phyloP scores from a whole-genome alignment of 1,140 invertebrate species.

The Drosophila nannoptera region DNA sequence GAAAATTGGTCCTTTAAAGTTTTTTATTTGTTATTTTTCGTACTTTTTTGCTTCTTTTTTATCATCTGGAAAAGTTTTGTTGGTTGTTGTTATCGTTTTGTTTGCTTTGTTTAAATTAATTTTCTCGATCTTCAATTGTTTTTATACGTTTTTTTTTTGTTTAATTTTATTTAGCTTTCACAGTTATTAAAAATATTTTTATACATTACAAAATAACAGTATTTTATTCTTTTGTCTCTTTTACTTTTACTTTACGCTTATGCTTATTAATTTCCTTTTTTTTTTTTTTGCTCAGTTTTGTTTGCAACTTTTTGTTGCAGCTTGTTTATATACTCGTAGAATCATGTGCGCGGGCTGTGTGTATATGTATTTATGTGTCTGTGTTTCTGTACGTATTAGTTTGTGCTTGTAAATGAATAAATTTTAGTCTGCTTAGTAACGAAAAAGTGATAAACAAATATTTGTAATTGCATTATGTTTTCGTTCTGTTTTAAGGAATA shows the following conservation, averaged over 20 bases:
- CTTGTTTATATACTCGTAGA: conserved; percentile 57
- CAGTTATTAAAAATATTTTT: conserved; percentile 80
- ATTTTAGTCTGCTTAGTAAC: conserved; percentile 37
- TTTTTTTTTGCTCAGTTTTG: conserved; percentile 60
- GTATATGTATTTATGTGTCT: conserved; percentile 10
- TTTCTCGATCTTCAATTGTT: conserved; percentile 64
- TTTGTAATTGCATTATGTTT: conserved; percentile 8
- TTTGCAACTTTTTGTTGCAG: conserved; percentile 52
- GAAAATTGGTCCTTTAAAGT: conserved; percentile 62
- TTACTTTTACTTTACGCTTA: conserved; percentile 59
- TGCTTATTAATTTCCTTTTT: conserved; percentile 66
- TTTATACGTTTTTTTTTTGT: conserved; percentile 25
- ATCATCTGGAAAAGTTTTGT: conserved; percentile 66
- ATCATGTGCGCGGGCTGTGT: conserved; percentile 27
- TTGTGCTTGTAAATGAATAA: conserved; percentile 63
- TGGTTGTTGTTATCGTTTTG: conserved; percentile 41
- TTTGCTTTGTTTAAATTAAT: conserved; percentile 49
- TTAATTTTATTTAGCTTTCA: conserved; percentile 80
- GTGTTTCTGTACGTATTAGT: conserved; percentile 46
- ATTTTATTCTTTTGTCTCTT: conserved; percentile 67
- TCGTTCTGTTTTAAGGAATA: conserved; percentile 35
- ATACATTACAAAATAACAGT: conserved; percentile 80
- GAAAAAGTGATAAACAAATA: conserved; percentile 33
- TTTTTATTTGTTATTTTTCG: conserved; percentile 65
- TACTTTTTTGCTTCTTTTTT: conserved; percentile 29